Base-by-base conservation (phyloP, 2,113 vertebrate genomes). In the Polypterus bichir region DNA sequence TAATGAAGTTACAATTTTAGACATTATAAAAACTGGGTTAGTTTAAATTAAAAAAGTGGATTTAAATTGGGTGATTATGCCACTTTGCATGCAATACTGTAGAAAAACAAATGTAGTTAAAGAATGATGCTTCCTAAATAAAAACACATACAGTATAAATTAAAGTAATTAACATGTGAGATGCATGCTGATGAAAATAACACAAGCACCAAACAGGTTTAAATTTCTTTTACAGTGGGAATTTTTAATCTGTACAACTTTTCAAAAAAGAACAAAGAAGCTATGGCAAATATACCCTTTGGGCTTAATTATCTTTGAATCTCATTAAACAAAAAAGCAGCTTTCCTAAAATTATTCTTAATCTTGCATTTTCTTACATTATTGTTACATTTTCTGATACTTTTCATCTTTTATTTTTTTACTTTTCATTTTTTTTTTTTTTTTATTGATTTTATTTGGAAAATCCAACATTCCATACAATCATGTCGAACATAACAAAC, bases 31-130 rank as follows among this genome's bases (percentile, higher is more conserved):
- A 27, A 27, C 27, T 27, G 27, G 27, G 27, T 27, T 27, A 27
- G 27, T 27, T 27, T 27, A 27, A 27, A 27, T 27, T 27, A 27
- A 27, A 27, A 27, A 27, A 27, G 27, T 27, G 27, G 27, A 27
- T 27, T 27, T 27, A 27, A 27, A 27, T 27, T 27, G 27, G 27
- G 27, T 27, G 27, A 27, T 27, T 27, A 27, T 27, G 27, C 27
- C 27, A 27, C 27, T 27, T 27, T 27, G 27, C 27, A 27, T 27
- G 27, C 27, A 27, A 27, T 27, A 27, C 27, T 27, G 27, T 27
- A 27, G 65, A 62, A 76, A 75, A 74, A 68, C 57, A 77, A 70
- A 68, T 66, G 65, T 63, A 62, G 77, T 66, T 61, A 65, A 68
- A 76, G 77, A 70, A 65, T 49, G 73, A 70, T 60, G 65, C 46